Base-by-base conservation (phyloP, 2,888 invertebrate genomes). In the Stenodema calcarata region DNA sequence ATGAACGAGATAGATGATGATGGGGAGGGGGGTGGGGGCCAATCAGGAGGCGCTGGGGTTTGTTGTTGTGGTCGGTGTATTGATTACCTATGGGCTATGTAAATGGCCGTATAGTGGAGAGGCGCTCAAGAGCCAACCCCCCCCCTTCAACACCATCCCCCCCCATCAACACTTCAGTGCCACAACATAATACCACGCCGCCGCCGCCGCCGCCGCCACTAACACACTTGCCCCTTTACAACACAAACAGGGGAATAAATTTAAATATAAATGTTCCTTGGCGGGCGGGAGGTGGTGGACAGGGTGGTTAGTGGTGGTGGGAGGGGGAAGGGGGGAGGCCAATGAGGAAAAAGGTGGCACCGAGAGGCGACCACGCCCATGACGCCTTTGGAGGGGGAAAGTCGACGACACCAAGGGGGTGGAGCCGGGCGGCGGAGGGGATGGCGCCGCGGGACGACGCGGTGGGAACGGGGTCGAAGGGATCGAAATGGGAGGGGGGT, bases 401-500 rank as follows among this genome's bases (percentile, higher is more conserved):
- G 23, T 23, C 62, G 78, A 11, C 78, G 78, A 14, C 23, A 50
- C 47, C 30, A 6, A n/a, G 82, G 42, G 70, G 78, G 82, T 23
- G 70, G 54, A 76, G 87, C 86, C 69, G 86, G 85, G 87, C 87
- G 87, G 87, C 47, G 84, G 89, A 88, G 87, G 89, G 89, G 89
- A 89, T 89, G 89, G 89, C 88, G 50, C 73, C 35, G 35, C 30
- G n/a, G 54, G 54, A 9, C 27, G 18, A 47, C 18, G 75, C 47
- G 70, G 18, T 81, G 30, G 69, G 80, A 73, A 42, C 30, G 79
- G 75, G 42, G 86, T n/a, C 76, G 87, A 86, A 76, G 86, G 84
- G 84, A 18, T n/a, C 7, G 54, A 69, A 62, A 41, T 41, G 83
- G 75, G 42, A 86, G 35, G 78, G 87, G 87, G 80, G 85, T 79